A percentile compares a stretch with the other conserved stretches of the same genome.
Evolutionary conservation across 2,113 vertebrate genomes (phyloP).

Genomic region (Phoenicopterus ruber): DNA sequence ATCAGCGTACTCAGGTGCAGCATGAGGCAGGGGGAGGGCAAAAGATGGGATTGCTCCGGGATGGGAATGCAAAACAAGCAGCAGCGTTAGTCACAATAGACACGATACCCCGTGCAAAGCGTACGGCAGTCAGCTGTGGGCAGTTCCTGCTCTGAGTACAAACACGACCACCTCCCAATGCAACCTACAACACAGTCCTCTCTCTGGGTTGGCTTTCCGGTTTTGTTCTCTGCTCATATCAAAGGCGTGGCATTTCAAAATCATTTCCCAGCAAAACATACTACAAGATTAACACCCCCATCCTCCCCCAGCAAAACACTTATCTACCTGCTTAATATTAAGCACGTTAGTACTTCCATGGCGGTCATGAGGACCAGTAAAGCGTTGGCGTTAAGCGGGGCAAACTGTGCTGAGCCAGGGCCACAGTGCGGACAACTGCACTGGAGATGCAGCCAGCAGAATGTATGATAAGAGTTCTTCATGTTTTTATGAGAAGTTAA

Average conservation of each 20-base stretch:
- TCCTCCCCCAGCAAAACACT: neutral
- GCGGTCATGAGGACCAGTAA: neutral
- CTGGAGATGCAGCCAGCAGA: slow-evolving; percentile 60
- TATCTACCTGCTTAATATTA: neutral
- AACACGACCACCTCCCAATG: neutral
- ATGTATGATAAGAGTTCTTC: slow-evolving; percentile 64
- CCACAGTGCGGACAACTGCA: slow-evolving; percentile 42
- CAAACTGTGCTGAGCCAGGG: slow-evolving; percentile 36
- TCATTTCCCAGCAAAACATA: neutral
- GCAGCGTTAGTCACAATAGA: neutral
- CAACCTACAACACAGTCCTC: neutral
- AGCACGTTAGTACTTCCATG: neutral
- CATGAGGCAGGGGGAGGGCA: neutral
- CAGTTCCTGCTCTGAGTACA: neutral
- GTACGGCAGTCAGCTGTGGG: neutral
- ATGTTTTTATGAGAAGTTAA: slow-evolving; percentile 38
- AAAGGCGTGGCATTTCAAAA: neutral
- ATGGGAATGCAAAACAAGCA: neutral
- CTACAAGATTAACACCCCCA: neutral
- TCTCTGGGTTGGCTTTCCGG: neutral
- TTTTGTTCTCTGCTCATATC: neutral
- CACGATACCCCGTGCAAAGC: neutral
- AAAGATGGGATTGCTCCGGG: neutral
- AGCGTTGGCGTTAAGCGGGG: neutral
- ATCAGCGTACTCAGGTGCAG: neutral